A percentile compares a stretch with the other conserved stretches of the same genome.
Conservation (phyloP, 1,140 invertebrate species). For the Contarinia nasturtii region DNA sequence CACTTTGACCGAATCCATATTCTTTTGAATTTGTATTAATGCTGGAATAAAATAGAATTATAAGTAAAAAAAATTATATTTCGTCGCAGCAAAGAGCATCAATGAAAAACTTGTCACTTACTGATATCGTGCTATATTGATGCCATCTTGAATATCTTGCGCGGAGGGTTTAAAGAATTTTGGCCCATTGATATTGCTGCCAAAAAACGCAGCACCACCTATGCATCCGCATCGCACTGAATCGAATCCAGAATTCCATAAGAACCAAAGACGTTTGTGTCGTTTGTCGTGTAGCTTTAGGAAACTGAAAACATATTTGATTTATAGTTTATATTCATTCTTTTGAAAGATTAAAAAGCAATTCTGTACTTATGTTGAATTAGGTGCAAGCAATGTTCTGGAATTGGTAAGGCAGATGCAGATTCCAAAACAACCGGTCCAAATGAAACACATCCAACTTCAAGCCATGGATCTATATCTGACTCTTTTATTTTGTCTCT, state of each 20-base stretch:
- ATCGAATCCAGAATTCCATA: conserved; percentile 58
- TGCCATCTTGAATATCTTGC: conserved; percentile 58
- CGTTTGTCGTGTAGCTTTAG: conserved; percentile 74
- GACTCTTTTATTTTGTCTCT: conserved; percentile 8
- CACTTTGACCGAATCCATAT: conserved; percentile 80
- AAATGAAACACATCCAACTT: conserved; percentile 74
- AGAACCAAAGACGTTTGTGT: conserved; percentile 80
- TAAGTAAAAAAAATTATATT: neutral
- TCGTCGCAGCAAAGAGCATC: too few relatives aligned
- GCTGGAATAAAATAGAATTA: conserved; percentile 4
- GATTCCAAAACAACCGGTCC: conserved; percentile 85
- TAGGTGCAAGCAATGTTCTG: conserved; percentile 51
- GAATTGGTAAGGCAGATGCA: conserved; percentile 59
- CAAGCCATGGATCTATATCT: conserved; percentile 61
- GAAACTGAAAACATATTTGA: conserved; percentile 31
- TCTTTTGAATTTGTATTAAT: conserved; percentile 29
- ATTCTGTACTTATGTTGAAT: conserved; percentile 65
- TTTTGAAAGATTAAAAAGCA: conserved; percentile 4
- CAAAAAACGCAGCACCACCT: conserved; percentile 89
- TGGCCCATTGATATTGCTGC: conserved; percentile 65
- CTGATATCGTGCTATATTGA: conserved; percentile 61
- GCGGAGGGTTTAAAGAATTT: conserved; percentile 72
- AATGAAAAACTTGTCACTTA: conserved; percentile 12
- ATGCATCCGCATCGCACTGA: conserved; percentile 75
- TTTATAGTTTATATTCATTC: neutral